These are phyloP conservation scores for Sinocyclocheilus grahami DNA, from an alignment of 2,113 vertebrate species.

Conservation along the genomic window DNA sequence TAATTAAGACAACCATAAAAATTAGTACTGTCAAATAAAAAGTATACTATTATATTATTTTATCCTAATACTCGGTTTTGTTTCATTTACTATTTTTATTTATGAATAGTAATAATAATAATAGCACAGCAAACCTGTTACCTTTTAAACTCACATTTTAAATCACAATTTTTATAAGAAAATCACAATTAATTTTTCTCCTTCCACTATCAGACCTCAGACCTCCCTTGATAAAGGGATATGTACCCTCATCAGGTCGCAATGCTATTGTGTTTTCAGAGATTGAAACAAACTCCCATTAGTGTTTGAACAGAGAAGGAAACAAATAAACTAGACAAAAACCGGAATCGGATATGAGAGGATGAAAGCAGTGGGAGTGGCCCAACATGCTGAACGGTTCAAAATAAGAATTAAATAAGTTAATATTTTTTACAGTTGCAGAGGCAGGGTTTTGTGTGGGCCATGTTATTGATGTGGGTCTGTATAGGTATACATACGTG, in stretches of 20 bases:
- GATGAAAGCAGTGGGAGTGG: not conserved
- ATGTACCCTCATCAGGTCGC: not conserved
- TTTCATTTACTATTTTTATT: no score
- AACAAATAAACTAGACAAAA: not conserved
- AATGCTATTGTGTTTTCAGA: not conserved
- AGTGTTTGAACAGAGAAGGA: not conserved
- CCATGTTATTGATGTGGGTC: not conserved
- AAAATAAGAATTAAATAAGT: not conserved
- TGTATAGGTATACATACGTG: slow-evolving; percentile 77
- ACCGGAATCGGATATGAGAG: not conserved
- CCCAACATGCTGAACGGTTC: not conserved
- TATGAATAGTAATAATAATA: no score
- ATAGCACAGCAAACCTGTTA: not conserved
- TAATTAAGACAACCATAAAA: no score
- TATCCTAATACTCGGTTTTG: no score
- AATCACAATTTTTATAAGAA: no score
- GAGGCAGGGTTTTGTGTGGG: not conserved
- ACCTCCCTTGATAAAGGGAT: not conserved
- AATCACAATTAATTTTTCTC: no score
- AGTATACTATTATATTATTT: no score
- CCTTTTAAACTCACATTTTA: not conserved
- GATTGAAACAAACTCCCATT: not conserved
- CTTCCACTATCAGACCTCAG: not conserved
- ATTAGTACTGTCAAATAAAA: no score
- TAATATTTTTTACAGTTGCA: not conserved